Evolutionary conservation across 2,888 invertebrate species (phyloP), one percentile per base, ranked within the genome.

Genomic region (Aphodius sticticus): DNA sequence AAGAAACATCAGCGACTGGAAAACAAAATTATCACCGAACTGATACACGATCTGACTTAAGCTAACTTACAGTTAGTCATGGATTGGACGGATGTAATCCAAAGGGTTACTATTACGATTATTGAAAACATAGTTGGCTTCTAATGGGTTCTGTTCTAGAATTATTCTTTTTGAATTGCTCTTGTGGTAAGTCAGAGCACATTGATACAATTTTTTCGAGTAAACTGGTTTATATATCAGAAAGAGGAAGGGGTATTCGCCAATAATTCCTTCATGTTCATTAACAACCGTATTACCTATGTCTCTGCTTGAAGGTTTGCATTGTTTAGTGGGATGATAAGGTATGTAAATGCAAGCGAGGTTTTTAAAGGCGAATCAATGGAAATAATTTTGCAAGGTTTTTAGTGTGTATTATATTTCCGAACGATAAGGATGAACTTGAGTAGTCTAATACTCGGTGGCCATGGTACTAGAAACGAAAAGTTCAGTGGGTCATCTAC

Each of bases 1-100:
- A 95, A 81, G 92, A 91, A 78, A 93, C 90, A 84, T 95, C 93
- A 0, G 94, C 93, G 89, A 95, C 95, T 94, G 86, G 84, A 83
- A 77, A 74, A 76, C 78, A 78, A 77, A 5, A 53, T 53, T 53
- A 53, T 12, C 53, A 9, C 3, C 26, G 3, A 26, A 3, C 53
- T 53, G 53, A 12, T 53, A 53, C 53, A 9, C 7, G 53, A 12
- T 53, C 9, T 53, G 7, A 53, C 12, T 38, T 53, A 7, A 53
- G 53, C 9, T 5, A 7, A 5, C 53, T 53, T 53, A 53, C 53
- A 53, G 53, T 53, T 53, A 9, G 53, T 53, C 53, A 53, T 53
- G 9, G 53, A 53, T 53, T 53, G 53, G 12, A 53, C 53, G 7
- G 53, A 9, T 53, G 53, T 53, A 53, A 53, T 53, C 53, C 53